Evolutionary conservation across 2,113 vertebrate species (phyloP), one percentile per base, ranked within the genome.

Genomic region (Esox niger): DNA sequence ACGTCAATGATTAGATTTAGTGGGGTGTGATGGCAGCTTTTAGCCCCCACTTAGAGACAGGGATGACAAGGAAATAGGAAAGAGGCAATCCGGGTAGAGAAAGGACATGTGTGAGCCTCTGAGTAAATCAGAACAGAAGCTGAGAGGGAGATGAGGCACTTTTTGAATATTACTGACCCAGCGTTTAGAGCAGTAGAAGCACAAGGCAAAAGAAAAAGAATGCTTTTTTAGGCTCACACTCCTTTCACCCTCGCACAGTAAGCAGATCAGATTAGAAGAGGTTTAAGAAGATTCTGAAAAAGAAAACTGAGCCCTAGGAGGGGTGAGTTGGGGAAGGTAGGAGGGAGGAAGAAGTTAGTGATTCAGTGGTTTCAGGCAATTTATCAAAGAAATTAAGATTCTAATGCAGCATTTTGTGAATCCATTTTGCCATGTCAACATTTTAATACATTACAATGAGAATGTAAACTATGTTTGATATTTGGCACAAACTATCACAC

Each of bases 331-430:
- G 83, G 81, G 49, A 54, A 25, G 23, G 54, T 11, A 13, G 95
- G 95, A 94, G 94, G 95, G 89, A 82, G 82, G 78, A 84, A 85
- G 89, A 87, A 93, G 93, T 97, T 97, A 98, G 95, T 96, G 95
- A 98, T 98, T 98, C 95, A 94, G 91, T 93, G 95, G 94, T 95
- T 95, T 92, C 92, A 92, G 95, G 95, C 96, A 95, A 98, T 98
- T 98, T 95, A 98, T 98, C 96, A 97, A 95, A 95, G 95, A 97
- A 97, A 98, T 96, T 95, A 96, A 95, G 95, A 98, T 98, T 98
- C 95, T 96, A 95, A 96, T 95, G 94, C 95, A 94, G 96, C 95
- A 96, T 96, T 95, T 94, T 95, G 95, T 95, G 95, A 96, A 97
- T 96, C 93, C 95, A 93, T 95, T 98, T 96, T 95, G 95, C 95